Conservation (phyloP, 2,888 invertebrate genomes). For the Athetis lepigone region DNA sequence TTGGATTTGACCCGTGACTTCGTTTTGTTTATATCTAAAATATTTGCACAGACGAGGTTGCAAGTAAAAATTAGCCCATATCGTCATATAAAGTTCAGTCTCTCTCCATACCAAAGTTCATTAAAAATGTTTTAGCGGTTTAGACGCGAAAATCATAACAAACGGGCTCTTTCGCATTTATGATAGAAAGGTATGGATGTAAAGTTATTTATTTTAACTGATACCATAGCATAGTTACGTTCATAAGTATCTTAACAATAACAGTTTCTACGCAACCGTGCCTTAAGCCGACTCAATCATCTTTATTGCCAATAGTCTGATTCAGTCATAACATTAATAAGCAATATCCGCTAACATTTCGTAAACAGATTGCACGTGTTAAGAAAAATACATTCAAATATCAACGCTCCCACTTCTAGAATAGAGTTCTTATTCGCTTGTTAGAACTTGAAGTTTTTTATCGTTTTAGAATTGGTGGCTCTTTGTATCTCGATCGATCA, state of each 20-base stretch:
- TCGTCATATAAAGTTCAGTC: too few species aligned
- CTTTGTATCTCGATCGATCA: constrained; percentile 77
- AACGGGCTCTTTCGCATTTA: too few species aligned
- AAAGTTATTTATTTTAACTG: constrained; percentile 16
- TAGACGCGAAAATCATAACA: too few species aligned
- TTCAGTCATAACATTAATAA: constrained; percentile 86
- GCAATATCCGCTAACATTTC: constrained; percentile 86
- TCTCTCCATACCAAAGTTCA: too few species aligned
- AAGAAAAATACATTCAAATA: constrained; percentile 46
- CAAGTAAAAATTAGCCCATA: too few species aligned
- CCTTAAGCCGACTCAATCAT: constrained; percentile 76
- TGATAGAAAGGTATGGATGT: too few species aligned
- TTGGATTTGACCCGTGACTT: too few species aligned
- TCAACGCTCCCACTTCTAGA: constrained; percentile 40
- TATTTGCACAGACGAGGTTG: too few species aligned
- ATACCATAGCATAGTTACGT: constrained; percentile 12
- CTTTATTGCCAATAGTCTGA: constrained; percentile 85
- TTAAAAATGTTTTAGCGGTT: too few species aligned
- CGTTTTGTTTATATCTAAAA: too few species aligned
- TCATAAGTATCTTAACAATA: constrained; percentile 46
- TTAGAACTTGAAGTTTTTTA: constrained; percentile 18
- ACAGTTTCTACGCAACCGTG: constrained; percentile 41
- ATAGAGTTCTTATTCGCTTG: constrained; percentile 49
- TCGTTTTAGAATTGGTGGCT: constrained; percentile 45
- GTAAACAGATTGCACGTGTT: constrained; percentile 83